Conservation (phyloP, 30 jellyfish, hydroid and myxozoan genomes). For the Catostylus mosaicus region DNA sequence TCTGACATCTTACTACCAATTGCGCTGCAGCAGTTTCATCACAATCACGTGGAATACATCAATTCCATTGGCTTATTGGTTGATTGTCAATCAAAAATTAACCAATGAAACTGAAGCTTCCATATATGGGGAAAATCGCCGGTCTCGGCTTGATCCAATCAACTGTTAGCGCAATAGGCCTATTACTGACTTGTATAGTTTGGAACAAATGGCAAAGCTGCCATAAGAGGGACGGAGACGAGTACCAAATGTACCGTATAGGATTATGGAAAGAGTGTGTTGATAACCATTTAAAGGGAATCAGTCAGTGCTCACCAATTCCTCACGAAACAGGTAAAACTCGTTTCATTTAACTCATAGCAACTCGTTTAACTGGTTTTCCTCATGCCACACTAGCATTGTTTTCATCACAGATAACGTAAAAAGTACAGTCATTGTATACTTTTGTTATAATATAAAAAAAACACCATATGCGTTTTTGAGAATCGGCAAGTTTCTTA, state of each 20-base stretch:
- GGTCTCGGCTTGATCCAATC: constrained; percentile 63
- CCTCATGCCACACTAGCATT: too few relatives aligned
- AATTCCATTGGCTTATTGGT: too few relatives aligned
- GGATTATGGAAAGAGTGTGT: constrained; percentile 65
- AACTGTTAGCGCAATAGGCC: constrained; percentile 57
- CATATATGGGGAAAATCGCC: constrained; percentile 43
- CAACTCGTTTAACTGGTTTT: background rate
- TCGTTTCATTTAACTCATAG: background rate
- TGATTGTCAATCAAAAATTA: too few relatives aligned
- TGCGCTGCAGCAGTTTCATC: too few relatives aligned
- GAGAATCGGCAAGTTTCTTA: too few relatives aligned
- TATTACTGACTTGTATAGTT: constrained; percentile 32
- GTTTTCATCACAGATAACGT: too few relatives aligned
- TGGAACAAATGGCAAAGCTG: constrained; percentile 76
- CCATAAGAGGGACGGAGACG: constrained; percentile 2
- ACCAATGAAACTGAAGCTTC: constrained; percentile 23
- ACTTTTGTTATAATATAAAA: too few relatives aligned
- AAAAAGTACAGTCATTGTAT: too few relatives aligned
- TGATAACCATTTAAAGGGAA: constrained; percentile 13
- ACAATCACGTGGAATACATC: too few relatives aligned
- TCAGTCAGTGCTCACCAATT: constrained; percentile 35
- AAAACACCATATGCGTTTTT: too few relatives aligned
- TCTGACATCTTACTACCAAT: too few relatives aligned
- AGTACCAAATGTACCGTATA: constrained; percentile 43
- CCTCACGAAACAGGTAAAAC: constrained; percentile 11